These are phyloP conservation scores for Acomys russatus DNA, from an alignment of 2,797 vertebrate genomes.

Conservation along the genomic window DNA sequence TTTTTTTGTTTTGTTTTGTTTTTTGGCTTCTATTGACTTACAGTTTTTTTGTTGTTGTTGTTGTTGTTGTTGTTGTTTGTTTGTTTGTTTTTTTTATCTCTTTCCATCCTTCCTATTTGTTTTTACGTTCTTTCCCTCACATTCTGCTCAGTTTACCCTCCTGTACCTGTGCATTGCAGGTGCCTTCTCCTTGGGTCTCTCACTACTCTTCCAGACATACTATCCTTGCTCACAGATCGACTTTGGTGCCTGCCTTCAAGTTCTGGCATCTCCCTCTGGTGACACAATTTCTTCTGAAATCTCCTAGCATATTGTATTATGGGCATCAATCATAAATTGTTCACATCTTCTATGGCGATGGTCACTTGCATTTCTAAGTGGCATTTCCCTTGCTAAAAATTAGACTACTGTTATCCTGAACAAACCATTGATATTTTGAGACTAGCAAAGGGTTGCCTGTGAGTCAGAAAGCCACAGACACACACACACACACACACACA, in stretches of 20 bases:
- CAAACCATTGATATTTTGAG: constrained; percentile 38
- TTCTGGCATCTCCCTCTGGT: background rate
- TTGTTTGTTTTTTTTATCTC: background rate
- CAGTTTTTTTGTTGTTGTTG: too few relatives aligned
- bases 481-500: too few relatives aligned
- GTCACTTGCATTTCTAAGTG: constrained; percentile 45
- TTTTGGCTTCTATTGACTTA: too few relatives aligned
- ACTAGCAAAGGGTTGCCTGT: background rate
- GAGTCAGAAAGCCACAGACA: constrained; percentile 14
- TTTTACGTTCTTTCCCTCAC: background rate
- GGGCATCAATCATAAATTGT: constrained; percentile 38
- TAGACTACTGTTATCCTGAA: constrained; percentile 47
- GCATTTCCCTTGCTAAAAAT: constrained; percentile 50
- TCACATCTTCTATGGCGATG: constrained; percentile 23
- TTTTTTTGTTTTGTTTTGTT: too few relatives aligned
- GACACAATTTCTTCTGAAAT: background rate
- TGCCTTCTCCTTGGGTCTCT: background rate
- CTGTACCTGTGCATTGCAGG: background rate
- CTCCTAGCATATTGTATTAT: background rate
- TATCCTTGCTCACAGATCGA: background rate
- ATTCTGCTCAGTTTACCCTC: background rate
- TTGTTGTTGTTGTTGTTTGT: too few relatives aligned
- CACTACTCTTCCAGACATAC: background rate
- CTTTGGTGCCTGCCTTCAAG: background rate
- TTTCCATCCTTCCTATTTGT: background rate